Evolutionary conservation across 2,888 invertebrate genomes (phyloP).

Genomic region (Drosophila mimica): DNA sequence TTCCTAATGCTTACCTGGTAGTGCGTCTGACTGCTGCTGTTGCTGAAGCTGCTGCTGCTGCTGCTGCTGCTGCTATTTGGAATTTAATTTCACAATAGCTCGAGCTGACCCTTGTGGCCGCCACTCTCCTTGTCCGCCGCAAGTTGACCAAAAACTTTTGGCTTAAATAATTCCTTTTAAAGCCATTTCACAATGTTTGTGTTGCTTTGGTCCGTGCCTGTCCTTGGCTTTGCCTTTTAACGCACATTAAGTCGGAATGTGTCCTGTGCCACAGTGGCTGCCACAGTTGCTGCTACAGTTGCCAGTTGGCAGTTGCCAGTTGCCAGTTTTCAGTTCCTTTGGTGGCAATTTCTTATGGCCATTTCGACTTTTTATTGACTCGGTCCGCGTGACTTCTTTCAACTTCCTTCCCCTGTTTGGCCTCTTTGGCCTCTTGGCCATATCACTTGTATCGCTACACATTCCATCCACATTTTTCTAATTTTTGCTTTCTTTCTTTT

Average conservation of each 20-base stretch:
- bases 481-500: neutral
- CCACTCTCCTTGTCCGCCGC: neutral
- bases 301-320: slow-evolving; percentile 7
- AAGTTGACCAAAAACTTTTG: slow-evolving; percentile 72
- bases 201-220: slow-evolving; percentile 22
- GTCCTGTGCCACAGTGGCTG: slow-evolving; percentile 47
- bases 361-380: slow-evolving; percentile 78
- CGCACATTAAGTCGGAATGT: slow-evolving; percentile 79
- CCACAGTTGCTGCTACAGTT: slow-evolving; percentile 25
- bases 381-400: slow-evolving; percentile 53
- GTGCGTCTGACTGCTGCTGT: neutral
- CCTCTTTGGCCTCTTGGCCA: slow-evolving; percentile 4
- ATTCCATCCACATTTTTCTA: neutral
- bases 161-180: slow-evolving; percentile 79
- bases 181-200: slow-evolving; percentile 49
- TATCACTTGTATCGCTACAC: slow-evolving; percentile 44
- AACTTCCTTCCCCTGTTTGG: slow-evolving; percentile 10
- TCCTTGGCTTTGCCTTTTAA: slow-evolving; percentile 63
- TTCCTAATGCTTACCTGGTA: slow-evolving; percentile 16
- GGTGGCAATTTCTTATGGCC: slow-evolving; percentile 76
- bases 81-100: slow-evolving; percentile 77
- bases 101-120: neutral
- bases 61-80: slow-evolving; percentile 58
- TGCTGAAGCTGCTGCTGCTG: slow-evolving; percentile 21
- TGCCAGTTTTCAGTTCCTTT: slow-evolving; percentile 61